Base-by-base conservation (phyloP, 2,113 vertebrate species). In the Rhegmatorhina hoffmannsi region DNA sequence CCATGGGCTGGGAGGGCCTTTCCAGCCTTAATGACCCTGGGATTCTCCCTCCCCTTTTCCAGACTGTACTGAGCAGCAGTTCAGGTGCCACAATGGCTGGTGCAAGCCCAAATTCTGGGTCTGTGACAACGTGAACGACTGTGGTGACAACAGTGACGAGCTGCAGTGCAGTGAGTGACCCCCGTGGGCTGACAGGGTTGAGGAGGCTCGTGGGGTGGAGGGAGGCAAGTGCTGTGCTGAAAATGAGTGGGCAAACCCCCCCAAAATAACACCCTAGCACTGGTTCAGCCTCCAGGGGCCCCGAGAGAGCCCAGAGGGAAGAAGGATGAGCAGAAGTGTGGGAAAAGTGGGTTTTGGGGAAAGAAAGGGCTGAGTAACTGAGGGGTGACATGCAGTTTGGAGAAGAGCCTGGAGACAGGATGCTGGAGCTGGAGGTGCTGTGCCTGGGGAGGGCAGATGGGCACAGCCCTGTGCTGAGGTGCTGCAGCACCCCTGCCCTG, bases 81-180 rank as follows among this genome's bases (percentile, higher is more conserved):
- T 99, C 95, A 93, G 4, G 1, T 99, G 99, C 90, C 96, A 73
- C 34, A 99, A 99, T 2, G 97, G 97, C 28, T 55, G 99, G 56
- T 99, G 99, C 94, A 99, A 99, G 90, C 98, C 99, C 21, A 95
- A 47, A 17, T 99, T 98, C 95, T 99, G 99, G 99, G 69, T 98
- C 33, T 99, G 99, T 2, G 99, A 99, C 14, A 97, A 96, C 0
- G 96, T 99, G 4, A 91, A 99, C 0, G 99, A 99, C 97, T 99
- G 99, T 1, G 99, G 98, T 0, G 99, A 99, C 89, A 78, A 94
- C 82, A 99, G 99, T 0, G 99, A 99, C 0, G 99, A 99, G 94
- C 64, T 81, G 60, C 86, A 97, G 31, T 99, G 99, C 89, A 97
- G 99, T 99, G 91, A 98, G 98, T 97, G 7, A 17, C 69, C 13